phyloP scores from a whole-genome alignment of 2,797 vertebrate genomes.

The Octomys mimax region DNA sequence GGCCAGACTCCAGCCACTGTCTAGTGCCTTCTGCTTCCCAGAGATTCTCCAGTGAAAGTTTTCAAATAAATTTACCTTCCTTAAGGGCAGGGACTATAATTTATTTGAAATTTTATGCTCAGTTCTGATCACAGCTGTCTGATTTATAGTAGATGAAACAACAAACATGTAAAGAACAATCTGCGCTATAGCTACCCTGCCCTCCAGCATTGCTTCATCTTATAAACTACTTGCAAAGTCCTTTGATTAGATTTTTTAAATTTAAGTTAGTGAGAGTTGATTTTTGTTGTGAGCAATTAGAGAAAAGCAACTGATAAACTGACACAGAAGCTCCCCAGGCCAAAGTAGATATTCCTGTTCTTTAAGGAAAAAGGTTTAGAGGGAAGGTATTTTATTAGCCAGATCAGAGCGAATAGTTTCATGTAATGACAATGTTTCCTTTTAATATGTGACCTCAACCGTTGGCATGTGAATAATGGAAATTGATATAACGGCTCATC shows the following conservation, averaged over 20 bases:
- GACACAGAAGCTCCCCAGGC: neutral
- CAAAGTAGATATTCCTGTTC: neutral
- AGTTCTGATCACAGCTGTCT: neutral
- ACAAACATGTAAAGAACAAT: neutral
- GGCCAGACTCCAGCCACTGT: neutral
- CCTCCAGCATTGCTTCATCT: neutral
- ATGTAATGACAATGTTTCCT: neutral
- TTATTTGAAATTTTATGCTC: neutral
- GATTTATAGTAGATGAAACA: neutral
- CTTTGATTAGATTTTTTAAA: neutral
- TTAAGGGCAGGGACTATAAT: neutral
- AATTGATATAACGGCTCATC: neutral
- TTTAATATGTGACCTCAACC: constrained; percentile 4
- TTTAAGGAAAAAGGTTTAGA: neutral
- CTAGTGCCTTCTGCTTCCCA: neutral
- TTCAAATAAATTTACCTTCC: neutral
- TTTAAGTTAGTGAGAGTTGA: neutral
- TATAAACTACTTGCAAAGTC: neutral
- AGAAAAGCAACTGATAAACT: neutral
- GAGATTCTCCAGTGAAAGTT: neutral
- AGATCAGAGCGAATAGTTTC: neutral
- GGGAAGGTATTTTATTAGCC: neutral
- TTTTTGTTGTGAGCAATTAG: neutral
- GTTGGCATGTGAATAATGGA: neutral
- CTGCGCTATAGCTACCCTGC: neutral